Evolutionary conservation across 2,113 vertebrate species (phyloP).

Genomic region (Oryzias celebensis): DNA sequence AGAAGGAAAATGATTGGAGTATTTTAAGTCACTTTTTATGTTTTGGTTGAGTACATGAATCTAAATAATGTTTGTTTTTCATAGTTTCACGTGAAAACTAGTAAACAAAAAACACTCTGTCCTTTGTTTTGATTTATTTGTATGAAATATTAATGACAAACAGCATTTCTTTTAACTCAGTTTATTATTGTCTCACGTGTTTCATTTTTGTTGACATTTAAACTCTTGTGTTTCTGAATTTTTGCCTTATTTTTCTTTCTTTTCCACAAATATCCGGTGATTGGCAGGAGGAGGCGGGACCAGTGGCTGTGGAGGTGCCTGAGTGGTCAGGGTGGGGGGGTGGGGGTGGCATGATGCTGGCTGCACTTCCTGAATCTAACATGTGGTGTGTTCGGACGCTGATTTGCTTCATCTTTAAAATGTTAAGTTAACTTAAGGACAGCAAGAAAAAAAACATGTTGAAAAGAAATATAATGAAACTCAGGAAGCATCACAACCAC

Average conservation of each 20-base stretch:
- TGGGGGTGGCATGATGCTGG: slow-evolving; percentile 30
- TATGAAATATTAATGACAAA: too few relatives aligned
- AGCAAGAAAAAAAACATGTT: too few relatives aligned
- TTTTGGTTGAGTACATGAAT: too few relatives aligned
- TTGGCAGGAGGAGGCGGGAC: slow-evolving; percentile 62
- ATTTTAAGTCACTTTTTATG: not conserved
- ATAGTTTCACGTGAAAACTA: too few relatives aligned
- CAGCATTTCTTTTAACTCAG: not conserved
- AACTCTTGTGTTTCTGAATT: not conserved
- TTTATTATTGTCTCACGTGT: not conserved
- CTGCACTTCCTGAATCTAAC: not conserved
- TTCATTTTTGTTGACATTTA: not conserved
- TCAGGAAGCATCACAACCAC: too few relatives aligned
- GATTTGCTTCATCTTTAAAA: too few relatives aligned
- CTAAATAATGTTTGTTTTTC: too few relatives aligned
- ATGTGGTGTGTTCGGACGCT: not conserved
- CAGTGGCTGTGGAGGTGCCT: slow-evolving; percentile 54
- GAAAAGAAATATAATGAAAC: too few relatives aligned
- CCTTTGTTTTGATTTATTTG: too few relatives aligned
- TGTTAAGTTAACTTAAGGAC: too few relatives aligned
- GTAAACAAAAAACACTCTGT: too few relatives aligned
- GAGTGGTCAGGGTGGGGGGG: slow-evolving; percentile 32
- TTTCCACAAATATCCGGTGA: slow-evolving; percentile 27
- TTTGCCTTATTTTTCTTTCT: slow-evolving; percentile 15
- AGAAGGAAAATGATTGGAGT: not conserved